A percentile compares a stretch with the other conserved stretches of the same genome.
These are phyloP conservation scores for Etheostoma nigrum DNA, from an alignment of 2,797 vertebrate species.

Conservation along the genomic window DNA sequence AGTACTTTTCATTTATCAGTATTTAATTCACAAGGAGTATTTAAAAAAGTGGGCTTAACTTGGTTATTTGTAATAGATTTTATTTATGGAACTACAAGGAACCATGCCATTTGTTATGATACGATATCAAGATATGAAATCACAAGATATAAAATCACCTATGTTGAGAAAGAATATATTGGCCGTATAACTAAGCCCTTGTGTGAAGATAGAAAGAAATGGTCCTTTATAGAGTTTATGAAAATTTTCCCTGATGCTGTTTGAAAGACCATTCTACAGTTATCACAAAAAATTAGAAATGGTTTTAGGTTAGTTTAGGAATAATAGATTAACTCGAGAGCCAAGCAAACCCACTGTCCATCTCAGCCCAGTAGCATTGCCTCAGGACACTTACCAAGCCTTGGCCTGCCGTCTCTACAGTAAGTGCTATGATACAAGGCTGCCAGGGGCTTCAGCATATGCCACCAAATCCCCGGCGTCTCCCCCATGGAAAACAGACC, in stretches of 20 bases:
- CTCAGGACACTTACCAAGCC: slow-evolving; percentile 83
- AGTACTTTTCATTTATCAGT: too few relatives aligned
- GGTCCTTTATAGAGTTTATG: background rate
- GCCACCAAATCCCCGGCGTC: slow-evolving; percentile 86
- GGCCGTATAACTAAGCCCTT: too few relatives aligned
- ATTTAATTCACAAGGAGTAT: too few relatives aligned
- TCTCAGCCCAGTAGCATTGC: slow-evolving; percentile 81
- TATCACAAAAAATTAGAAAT: slow-evolving; percentile 41
- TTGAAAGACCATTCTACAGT: slow-evolving; percentile 19
- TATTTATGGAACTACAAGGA: too few relatives aligned
- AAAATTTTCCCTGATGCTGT: slow-evolving; percentile 12
- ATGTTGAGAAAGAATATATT: too few relatives aligned
- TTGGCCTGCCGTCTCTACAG: slow-evolving; percentile 80
- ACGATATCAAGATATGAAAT: too few relatives aligned
- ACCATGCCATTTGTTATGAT: too few relatives aligned
- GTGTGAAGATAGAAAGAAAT: slow-evolving; percentile 17
- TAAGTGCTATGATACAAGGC: slow-evolving; percentile 89
- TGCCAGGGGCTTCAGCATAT: slow-evolving; percentile 88
- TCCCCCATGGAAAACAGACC: slow-evolving; percentile 82
- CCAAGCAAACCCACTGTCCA: slow-evolving; percentile 70
- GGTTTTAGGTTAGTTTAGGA: slow-evolving; percentile 54
- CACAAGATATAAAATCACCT: too few relatives aligned
- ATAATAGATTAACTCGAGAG: slow-evolving; percentile 61
- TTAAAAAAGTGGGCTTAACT: too few relatives aligned
- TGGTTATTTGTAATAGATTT: too few relatives aligned